These are phyloP conservation scores for Elaphurus davidianus DNA, from an alignment of 2,113 vertebrate genomes.

Conservation along the genomic window DNA sequence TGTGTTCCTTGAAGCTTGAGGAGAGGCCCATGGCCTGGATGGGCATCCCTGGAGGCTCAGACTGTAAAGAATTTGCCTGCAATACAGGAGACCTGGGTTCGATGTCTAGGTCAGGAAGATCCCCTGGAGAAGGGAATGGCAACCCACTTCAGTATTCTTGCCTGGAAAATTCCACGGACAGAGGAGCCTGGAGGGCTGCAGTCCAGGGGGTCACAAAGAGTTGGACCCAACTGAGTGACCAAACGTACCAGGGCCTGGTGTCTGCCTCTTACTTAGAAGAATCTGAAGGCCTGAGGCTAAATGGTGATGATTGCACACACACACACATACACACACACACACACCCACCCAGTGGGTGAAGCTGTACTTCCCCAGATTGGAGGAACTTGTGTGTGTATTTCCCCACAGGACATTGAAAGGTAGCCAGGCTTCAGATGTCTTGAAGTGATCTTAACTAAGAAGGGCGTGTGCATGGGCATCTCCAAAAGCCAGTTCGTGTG, in stretches of 20 bases:
- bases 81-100: not conserved
- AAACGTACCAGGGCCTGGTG: not conserved
- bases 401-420: not conserved
- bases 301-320: not conserved
- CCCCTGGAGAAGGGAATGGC: not conserved
- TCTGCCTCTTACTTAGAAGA: not conserved
- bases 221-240: not conserved
- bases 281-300: not conserved
- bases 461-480: accelerated
- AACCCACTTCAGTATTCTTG: not conserved
- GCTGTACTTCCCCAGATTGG: not conserved
- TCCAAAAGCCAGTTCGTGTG: not conserved
- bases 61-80: not conserved
- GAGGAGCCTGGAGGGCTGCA: not conserved
- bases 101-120: not conserved
- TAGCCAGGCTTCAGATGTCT: not conserved
- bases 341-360: not conserved
- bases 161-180: not conserved
- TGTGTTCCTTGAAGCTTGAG: not conserved
- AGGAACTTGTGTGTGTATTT: not conserved
- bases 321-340: no score
- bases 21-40: not conserved
- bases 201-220: not conserved
- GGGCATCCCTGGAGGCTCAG: not conserved
- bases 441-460: not conserved